Conservation (phyloP, 2,888 invertebrate species). For the Noctua fimbriata region DNA sequence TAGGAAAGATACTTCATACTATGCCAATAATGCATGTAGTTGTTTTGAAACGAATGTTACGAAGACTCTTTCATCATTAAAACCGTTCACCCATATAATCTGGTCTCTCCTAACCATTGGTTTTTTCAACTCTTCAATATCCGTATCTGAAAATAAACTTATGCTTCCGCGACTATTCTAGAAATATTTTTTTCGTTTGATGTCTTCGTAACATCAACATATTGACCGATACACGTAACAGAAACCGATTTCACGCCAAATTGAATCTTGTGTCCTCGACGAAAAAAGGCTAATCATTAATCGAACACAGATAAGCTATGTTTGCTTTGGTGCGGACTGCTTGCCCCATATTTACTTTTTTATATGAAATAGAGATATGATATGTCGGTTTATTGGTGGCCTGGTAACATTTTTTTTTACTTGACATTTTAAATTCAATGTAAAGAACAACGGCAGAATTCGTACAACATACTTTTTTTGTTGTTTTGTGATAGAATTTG, state of each 20-base stretch:
- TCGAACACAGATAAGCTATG: slow-evolving; percentile 41
- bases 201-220: slow-evolving; percentile 53
- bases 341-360: slow-evolving; percentile 31
- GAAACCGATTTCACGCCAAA: slow-evolving; percentile 50
- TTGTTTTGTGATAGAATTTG: too few species aligned
- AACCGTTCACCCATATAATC: slow-evolving; percentile 35
- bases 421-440: too few species aligned
- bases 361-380: slow-evolving; percentile 14
- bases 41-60: background rate
- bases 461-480: too few species aligned
- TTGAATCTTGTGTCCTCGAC: slow-evolving; percentile 37
- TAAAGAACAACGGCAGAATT: too few species aligned
- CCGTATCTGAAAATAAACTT: slow-evolving; percentile 63
- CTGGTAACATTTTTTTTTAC: background rate
- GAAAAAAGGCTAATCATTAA: slow-evolving; percentile 35
- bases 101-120: slow-evolving; percentile 32
- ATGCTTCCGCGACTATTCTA: slow-evolving; percentile 66
- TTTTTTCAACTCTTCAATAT: slow-evolving; percentile 49
- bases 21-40: background rate
- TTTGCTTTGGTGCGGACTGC: slow-evolving; percentile 36
- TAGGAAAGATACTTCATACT: background rate
- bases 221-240: slow-evolving; percentile 45
- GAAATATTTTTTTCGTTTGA: slow-evolving; percentile 40
- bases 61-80: background rate
- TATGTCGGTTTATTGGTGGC: background rate